Base-by-base conservation (phyloP, 1,140 invertebrate species). In the Bombus huntii region DNA sequence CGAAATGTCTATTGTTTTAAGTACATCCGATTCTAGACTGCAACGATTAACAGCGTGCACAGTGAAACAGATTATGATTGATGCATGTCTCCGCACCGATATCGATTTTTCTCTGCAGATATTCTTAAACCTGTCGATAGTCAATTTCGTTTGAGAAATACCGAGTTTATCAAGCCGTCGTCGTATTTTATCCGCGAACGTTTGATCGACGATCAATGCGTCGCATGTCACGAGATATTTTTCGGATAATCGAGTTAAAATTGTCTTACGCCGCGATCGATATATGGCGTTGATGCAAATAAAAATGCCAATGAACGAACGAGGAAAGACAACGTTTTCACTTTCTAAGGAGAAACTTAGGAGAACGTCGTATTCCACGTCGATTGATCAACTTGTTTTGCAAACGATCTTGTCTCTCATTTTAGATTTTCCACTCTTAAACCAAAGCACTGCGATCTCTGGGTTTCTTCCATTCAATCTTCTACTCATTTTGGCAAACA, bases 51-150 rank as follows among this genome's bases (percentile, higher is more conserved):
- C 37, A 66, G 15, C 77, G 77, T 62, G 73, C 42, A 39, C n/a
- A 68, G 25, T 70, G 72, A 80, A 79, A 75, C 37, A 79, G 87
- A 88, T 84, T 87, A 87, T 88, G 87, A 88, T 88, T 79, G 87
- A 88, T 88, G 81, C 37, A 39, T 57, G 70, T 59, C 53, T 59
- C 28, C 34, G 34, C 62, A n/a, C 34, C 62, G 81, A 76, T 77
- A 72, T 79, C 66, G 81, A 84, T 84, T 84, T 88, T 89, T 37
- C 44, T 9, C 39, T 0, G 0, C 18, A 53, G 57, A 72, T 79
- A 85, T 85, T 37, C 53, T 25, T 47, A 53, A 66, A 62, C 39
- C 59, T 79, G 87, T 88, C 82, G 71, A 88, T 81, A 85, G 81
- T 88, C 86, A 89, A 85, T 89, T 89, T 88, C 82, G 66, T 22